Base-by-base conservation (phyloP, 1,140 invertebrate genomes). In the Temnothorax longispinosus region DNA sequence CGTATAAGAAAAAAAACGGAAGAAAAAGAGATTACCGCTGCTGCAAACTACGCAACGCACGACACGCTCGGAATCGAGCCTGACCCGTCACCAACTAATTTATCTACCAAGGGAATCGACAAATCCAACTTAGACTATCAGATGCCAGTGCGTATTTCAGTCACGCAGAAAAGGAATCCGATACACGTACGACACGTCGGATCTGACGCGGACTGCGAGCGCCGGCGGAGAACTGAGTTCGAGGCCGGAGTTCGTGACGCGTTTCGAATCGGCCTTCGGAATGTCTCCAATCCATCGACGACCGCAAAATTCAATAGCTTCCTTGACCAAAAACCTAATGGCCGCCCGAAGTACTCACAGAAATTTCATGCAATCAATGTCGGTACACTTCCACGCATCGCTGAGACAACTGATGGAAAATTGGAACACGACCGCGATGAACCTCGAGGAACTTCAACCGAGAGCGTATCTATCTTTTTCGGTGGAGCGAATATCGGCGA, bases 121-220 rank as follows among this genome's bases (percentile, higher is more conserved):
- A 7, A 38, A 35, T 35, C 80, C 18, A 47, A 60, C 21, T 47
- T 50, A 21, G 15, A 44, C 8, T 58, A 52, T 50, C 77, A 65
- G 10, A 75, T 56, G 13, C 56, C 41, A 13, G 18, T 18, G 41
- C 80, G 80, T 75, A 75, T 84, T 74, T 60, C 80, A 75, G 41
- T 75, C 69, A 84, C 54, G 80, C 80, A 35, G 80, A 27, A 47
- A 56, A 47, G 65, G 69, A 74, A 84, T 84, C 80, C 80, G 35
- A 62, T 60, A 69, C 67, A 84, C 38, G 80, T 50, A 50, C 69
- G 27, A 74, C 41, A 75, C 56, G 69, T 84, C 32, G 32, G 13
- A 44, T 18, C 44, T 4, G 27, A 35, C 41, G 32, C 27, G 41
- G 52, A 35, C 54, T 60, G 32, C n/a, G 41, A 84, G 32, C 80